These are phyloP conservation scores for Listrodromus nycthemerus DNA, from an alignment of 2,888 invertebrate species.

Conservation along the genomic window DNA sequence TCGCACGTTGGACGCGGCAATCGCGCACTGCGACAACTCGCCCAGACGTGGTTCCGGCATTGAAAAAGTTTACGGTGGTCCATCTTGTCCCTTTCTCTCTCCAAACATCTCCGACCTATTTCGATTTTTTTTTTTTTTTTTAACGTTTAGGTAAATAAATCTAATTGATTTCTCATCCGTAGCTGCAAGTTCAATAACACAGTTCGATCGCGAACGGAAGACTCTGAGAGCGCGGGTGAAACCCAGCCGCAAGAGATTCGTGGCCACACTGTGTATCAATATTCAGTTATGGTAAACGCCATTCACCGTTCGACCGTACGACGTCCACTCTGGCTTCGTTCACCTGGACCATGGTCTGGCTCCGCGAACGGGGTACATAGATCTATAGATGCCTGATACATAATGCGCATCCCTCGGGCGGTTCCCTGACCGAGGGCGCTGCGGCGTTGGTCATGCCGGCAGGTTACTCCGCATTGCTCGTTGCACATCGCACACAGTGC, in stretches of 20 bases:
- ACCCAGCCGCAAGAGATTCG: conserved; percentile 45
- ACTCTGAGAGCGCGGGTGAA: conserved; percentile 15
- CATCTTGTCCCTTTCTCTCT: not conserved
- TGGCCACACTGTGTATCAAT: conserved; percentile 68
- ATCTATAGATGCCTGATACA: conserved; percentile 45
- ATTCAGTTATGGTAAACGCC: conserved; percentile 72
- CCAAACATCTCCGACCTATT: not conserved
- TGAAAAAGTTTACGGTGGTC: too few relatives aligned
- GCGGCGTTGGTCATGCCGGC: not conserved
- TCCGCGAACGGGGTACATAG: conserved; percentile 43
- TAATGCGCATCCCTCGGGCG: conserved; percentile 57
- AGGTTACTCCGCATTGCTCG: conserved; percentile 19
- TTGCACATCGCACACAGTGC: conserved; percentile 19
- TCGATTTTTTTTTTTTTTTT: not conserved
- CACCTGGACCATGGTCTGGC: conserved; percentile 12
- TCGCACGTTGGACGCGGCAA: too few relatives aligned
- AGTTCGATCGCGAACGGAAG: conserved; percentile 7
- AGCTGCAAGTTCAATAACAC: not conserved
- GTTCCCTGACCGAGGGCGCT: conserved; percentile 23
- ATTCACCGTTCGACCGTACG: conserved; percentile 29
- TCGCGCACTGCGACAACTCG: too few relatives aligned
- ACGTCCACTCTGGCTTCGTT: conserved; percentile 26
- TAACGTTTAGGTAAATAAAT: not conserved
- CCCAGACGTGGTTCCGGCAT: too few relatives aligned
- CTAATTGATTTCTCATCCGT: not conserved